Conservation (phyloP, 2,113 vertebrate species). For the Epinephelus cyanopodus region DNA sequence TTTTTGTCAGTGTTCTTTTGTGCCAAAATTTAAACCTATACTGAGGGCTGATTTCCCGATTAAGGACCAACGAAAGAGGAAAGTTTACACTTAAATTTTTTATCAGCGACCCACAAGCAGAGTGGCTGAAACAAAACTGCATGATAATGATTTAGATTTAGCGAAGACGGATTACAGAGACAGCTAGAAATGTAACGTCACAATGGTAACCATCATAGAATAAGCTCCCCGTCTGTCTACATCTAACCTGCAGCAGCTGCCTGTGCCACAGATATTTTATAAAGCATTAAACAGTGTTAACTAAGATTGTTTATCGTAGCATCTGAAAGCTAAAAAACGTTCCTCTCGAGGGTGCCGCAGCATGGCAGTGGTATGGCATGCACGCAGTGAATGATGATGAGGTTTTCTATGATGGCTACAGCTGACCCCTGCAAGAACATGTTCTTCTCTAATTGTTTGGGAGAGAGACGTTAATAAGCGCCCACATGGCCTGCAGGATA, state of each 20-base stretch:
- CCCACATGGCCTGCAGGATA: constrained; percentile 14
- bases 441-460: not conserved
- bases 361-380: not conserved
- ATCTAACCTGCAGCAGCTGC: constrained; percentile 27
- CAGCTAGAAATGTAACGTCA: not conserved
- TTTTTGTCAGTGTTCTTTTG: constrained; percentile 53
- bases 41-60: constrained; percentile 53
- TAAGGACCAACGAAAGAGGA: constrained; percentile 43
- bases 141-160: constrained; percentile 28
- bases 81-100: constrained; percentile 32
- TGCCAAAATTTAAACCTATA: constrained; percentile 66
- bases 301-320: not conserved
- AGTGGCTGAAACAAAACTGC: not conserved
- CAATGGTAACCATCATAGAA: constrained; percentile 31
- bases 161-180: not conserved
- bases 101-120: not conserved
- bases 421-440: not conserved
- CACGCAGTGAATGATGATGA: constrained; percentile 1
- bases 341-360: not conserved
- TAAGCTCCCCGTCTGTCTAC: constrained; percentile 13
- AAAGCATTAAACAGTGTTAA: not conserved
- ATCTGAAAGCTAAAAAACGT: not conserved
- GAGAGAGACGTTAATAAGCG: not conserved
- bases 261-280: not conserved
- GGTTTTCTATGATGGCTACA: constrained; percentile 23